phyloP scores from a whole-genome alignment of 2,797 vertebrate species.

The Liasis olivaceus region DNA sequence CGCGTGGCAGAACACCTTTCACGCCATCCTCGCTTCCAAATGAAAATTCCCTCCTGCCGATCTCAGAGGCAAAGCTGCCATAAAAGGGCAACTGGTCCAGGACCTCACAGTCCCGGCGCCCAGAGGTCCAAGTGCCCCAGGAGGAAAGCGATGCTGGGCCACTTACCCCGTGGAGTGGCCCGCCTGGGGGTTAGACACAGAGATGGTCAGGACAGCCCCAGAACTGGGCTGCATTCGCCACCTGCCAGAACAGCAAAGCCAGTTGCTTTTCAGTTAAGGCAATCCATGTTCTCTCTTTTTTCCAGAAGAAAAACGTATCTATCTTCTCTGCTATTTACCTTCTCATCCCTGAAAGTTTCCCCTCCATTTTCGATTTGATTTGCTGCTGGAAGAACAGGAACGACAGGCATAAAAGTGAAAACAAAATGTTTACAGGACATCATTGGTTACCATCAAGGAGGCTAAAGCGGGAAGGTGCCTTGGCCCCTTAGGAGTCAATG shows the following conservation, averaged over 20 bases:
- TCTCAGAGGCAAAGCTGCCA: not conserved
- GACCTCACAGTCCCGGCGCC: not conserved
- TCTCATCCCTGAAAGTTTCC: constrained; percentile 49
- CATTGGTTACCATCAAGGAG: not conserved
- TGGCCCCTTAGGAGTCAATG: not conserved
- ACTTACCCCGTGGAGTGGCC: constrained; percentile 66
- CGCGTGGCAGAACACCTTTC: not conserved
- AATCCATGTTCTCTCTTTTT: accelerated
- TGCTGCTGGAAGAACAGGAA: constrained; percentile 48
- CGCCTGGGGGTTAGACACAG: constrained; percentile 70
- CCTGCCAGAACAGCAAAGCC: constrained; percentile 61
- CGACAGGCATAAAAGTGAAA: not conserved
- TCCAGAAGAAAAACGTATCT: not conserved
- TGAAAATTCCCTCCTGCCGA: not conserved
- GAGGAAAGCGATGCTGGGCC: not conserved
- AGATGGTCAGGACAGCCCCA: constrained; percentile 72
- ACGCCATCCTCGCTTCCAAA: too few relatives aligned
- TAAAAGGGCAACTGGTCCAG: too few relatives aligned
- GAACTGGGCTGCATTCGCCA: constrained; percentile 64
- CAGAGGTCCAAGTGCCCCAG: not conserved
- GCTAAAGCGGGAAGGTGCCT: not conserved
- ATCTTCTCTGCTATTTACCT: constrained; percentile 52
- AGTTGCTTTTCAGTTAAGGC: constrained; percentile 11
- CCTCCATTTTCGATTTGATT: constrained; percentile 26
- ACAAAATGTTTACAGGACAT: not conserved